These are phyloP conservation scores for Osedax fenrisi DNA, from an alignment of 2,888 invertebrate species.

Conservation along the genomic window DNA sequence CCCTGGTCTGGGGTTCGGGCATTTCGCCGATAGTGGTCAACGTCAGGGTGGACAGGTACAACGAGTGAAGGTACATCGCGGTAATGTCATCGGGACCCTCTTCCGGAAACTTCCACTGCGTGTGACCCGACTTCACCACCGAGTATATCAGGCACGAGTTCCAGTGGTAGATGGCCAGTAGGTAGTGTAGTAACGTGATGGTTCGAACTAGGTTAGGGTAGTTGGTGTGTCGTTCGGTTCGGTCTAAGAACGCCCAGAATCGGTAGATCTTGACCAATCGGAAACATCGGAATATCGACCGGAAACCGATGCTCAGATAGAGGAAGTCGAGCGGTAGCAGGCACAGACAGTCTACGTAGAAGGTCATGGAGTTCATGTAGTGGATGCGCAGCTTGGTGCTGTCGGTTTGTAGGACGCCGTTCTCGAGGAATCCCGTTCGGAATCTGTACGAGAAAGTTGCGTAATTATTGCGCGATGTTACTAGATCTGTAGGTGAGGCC, in stretches of 20 bases:
- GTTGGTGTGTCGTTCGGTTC: constrained; percentile 93
- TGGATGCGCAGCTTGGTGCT: constrained; percentile 80
- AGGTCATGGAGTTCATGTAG: constrained; percentile 92
- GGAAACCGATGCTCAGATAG: constrained; percentile 84
- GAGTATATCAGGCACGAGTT: constrained; percentile 96
- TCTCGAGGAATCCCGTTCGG: constrained; percentile 88
- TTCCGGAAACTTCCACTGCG: constrained; percentile 41
- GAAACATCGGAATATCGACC: constrained; percentile 86
- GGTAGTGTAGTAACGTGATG: constrained; percentile 61
- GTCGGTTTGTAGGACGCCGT: constrained; percentile 92
- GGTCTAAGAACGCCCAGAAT: constrained; percentile 95
- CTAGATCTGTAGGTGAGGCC: no score
- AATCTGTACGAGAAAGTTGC: no score
- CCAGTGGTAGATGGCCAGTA: constrained; percentile 97
- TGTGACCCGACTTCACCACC: constrained; percentile 38
- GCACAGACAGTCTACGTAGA: constrained; percentile 96
- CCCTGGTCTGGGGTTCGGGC: constrained; percentile 78
- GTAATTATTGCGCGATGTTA: no score
- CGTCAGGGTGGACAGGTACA: constrained; percentile 93
- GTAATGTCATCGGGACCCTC: constrained; percentile 36
- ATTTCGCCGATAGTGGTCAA: constrained; percentile 86
- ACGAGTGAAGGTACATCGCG: constrained; percentile 86
- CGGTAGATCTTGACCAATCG: constrained; percentile 91
- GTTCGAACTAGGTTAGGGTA: constrained; percentile 78
- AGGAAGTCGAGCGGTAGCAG: constrained; percentile 91